Conservation (phyloP, 1,140 invertebrate species). For the Wiebesia pumilae region DNA sequence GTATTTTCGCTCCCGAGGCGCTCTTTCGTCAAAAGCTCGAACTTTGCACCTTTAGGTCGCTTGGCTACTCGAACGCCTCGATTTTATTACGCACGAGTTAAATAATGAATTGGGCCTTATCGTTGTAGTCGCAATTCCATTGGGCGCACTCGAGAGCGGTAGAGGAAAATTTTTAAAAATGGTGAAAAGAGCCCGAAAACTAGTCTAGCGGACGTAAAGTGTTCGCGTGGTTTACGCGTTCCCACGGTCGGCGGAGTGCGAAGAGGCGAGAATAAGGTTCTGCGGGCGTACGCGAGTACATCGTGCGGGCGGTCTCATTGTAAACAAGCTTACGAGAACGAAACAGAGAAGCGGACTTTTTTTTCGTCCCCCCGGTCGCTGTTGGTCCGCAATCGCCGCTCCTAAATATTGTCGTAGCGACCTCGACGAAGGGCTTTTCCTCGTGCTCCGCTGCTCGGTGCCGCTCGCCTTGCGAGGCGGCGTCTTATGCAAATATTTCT, state of each 20-base stretch:
- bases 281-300: neutral
- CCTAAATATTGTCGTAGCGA: slow-evolving; percentile 40
- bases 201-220: neutral
- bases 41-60: too few relatives aligned
- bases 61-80: too few relatives aligned
- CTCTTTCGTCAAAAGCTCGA: too few relatives aligned
- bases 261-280: neutral
- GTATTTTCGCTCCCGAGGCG: too few relatives aligned
- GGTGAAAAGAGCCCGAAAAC: neutral
- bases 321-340: neutral
- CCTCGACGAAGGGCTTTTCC: neutral
- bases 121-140: too few relatives aligned
- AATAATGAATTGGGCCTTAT: too few relatives aligned
- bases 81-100: too few relatives aligned
- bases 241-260: slow-evolving; percentile 1
- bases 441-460: too few relatives aligned
- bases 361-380: neutral
- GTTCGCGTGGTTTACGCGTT: neutral
- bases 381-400: neutral
- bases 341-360: neutral
- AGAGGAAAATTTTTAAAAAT: neutral
- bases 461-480: too few relatives aligned
- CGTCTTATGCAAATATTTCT: slow-evolving; percentile 29
- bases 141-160: neutral
- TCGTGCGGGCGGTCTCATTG: slow-evolving; percentile 28